Conservation (phyloP, 2,797 vertebrate genomes). For the Vespertilio murinus region DNA sequence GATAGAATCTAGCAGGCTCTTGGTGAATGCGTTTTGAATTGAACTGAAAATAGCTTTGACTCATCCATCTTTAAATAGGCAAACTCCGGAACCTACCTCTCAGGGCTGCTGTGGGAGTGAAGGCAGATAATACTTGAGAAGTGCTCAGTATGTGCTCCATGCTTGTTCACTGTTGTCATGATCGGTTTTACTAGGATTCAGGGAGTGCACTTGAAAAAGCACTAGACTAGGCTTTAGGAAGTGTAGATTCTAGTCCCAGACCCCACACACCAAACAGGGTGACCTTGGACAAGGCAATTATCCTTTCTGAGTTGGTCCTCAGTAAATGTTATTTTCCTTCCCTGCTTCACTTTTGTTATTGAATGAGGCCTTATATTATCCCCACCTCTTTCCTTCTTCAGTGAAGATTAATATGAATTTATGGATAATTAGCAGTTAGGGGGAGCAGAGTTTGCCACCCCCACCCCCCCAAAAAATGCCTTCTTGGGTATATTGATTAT, state of each 20-base stretch:
- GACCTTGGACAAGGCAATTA: slow-evolving; percentile 48
- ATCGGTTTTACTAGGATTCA: background rate
- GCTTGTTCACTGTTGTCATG: background rate
- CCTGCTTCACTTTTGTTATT: background rate
- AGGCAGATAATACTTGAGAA: background rate
- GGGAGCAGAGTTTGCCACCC: background rate
- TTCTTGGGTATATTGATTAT: background rate
- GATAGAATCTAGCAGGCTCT: background rate
- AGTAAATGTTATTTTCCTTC: background rate
- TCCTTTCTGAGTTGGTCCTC: slow-evolving; percentile 5
- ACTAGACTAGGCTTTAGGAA: background rate
- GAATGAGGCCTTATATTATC: background rate
- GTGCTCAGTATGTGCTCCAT: background rate
- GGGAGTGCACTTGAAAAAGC: background rate
- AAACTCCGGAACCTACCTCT: background rate
- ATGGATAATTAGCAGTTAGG: background rate
- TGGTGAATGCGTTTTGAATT: background rate
- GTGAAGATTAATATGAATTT: background rate
- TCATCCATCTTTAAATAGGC: background rate
- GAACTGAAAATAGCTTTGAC: slow-evolving; percentile 31
- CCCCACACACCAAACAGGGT: background rate
- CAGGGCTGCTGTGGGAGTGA: background rate
- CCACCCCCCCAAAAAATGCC: background rate
- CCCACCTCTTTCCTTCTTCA: background rate
- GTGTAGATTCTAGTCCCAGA: background rate